Evolutionary conservation across 2,113 vertebrate genomes (phyloP).

Genomic region (Pteruthius melanotis): DNA sequence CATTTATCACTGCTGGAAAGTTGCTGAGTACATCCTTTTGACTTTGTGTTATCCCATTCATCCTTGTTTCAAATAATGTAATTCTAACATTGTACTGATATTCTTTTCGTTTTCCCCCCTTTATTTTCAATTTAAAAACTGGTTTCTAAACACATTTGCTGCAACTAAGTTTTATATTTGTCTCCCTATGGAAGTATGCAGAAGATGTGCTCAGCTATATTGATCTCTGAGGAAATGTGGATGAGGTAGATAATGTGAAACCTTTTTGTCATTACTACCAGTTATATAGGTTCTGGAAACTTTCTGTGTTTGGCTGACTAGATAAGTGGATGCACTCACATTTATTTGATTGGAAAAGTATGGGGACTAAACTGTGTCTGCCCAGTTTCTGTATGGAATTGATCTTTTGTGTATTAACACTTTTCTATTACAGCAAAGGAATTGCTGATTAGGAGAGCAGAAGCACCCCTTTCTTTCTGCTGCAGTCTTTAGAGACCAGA

Average conservation of each 20-base stretch:
- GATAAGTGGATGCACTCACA: slow-evolving; percentile 52
- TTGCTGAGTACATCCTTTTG: slow-evolving; percentile 59
- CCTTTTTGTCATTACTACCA: slow-evolving; percentile 63
- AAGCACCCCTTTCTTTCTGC: not conserved
- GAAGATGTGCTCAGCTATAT: slow-evolving; percentile 57
- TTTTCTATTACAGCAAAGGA: slow-evolving; percentile 4
- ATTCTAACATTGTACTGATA: slow-evolving; percentile 50
- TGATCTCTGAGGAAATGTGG: slow-evolving; percentile 65
- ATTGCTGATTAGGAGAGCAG: not conserved
- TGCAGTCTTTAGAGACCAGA: not conserved
- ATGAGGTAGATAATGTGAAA: slow-evolving; percentile 62
- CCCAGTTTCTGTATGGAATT: slow-evolving; percentile 8
- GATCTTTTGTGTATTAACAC: slow-evolving; percentile 6
- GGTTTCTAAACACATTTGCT: slow-evolving; percentile 36
- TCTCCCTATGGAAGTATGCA: slow-evolving; percentile 57
- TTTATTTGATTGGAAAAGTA: slow-evolving; percentile 52
- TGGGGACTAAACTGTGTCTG: not conserved
- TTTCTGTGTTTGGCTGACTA: slow-evolving; percentile 52
- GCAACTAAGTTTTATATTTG: slow-evolving; percentile 53
- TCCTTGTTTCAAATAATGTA: slow-evolving; percentile 60
- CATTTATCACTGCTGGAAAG: slow-evolving; percentile 41
- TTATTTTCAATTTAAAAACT: slow-evolving; percentile 33
- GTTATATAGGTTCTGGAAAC: slow-evolving; percentile 51
- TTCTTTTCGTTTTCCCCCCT: not conserved
- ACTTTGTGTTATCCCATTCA: slow-evolving; percentile 52